Evolutionary conservation across 2,113 vertebrate species (phyloP).

Genomic region (Oostethus manadensis): DNA sequence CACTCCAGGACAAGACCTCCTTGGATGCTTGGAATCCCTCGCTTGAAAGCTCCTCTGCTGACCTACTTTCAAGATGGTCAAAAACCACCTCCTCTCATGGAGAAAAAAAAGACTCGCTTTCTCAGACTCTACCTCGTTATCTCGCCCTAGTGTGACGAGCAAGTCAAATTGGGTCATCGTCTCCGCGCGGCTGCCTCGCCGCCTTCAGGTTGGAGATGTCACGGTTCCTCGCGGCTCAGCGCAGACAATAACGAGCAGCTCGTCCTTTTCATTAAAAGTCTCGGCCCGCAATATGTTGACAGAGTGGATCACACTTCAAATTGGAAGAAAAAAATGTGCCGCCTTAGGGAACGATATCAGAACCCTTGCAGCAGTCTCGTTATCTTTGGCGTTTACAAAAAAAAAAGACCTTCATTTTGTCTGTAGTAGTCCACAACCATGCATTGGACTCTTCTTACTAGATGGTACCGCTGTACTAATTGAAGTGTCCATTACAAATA

Average conservation of each 20-base stretch:
- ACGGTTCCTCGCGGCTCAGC: neutral
- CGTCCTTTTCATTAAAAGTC: neutral
- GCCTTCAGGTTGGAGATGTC: neutral
- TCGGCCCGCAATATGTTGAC: neutral
- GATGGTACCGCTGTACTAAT: too few species aligned
- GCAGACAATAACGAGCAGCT: neutral
- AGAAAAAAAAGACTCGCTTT: neutral
- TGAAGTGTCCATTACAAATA: neutral
- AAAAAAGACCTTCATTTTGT: neutral
- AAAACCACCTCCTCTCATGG: neutral
- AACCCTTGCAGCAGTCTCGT: too few species aligned
- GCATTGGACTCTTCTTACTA: too few species aligned
- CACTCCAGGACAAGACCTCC: neutral
- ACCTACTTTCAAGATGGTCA: slow-evolving; percentile 1
- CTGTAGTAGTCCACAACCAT: neutral
- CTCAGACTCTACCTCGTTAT: neutral
- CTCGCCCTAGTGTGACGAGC: neutral
- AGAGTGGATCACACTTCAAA: slow-evolving; percentile 2
- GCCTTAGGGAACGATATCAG: neutral
- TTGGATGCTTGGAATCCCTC: neutral
- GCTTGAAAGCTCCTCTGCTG: neutral
- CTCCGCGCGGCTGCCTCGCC: neutral
- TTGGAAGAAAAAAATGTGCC: neutral
- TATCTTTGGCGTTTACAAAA: neutral
- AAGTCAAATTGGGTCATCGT: slow-evolving; percentile 3